Conservation (phyloP, 2,797 vertebrate genomes). For the Pseudopleuronectes americanus region DNA sequence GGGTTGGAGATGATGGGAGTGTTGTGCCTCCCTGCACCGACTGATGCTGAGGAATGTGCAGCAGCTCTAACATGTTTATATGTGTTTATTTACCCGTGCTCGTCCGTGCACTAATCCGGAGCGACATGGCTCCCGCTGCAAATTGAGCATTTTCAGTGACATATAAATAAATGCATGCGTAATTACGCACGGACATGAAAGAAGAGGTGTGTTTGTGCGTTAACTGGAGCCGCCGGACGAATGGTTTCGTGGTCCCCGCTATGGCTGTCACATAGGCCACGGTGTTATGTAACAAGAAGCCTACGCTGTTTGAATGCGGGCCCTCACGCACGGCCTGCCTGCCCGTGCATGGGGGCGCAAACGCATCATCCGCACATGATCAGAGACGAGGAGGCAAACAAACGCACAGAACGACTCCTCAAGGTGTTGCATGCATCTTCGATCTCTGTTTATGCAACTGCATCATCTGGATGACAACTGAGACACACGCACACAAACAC, state of each 20-base stretch:
- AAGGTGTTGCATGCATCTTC: no score
- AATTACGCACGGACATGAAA: neutral
- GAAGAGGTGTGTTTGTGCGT: constrained; percentile 47
- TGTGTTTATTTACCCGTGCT: constrained; percentile 63
- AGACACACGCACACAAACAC: neutral
- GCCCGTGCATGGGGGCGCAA: constrained; percentile 54
- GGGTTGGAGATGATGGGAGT: neutral
- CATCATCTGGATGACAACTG: constrained; percentile 36
- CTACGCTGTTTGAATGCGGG: constrained; percentile 82
- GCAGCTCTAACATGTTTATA: constrained; percentile 47
- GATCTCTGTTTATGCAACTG: constrained; percentile 28
- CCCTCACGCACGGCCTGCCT: constrained; percentile 61
- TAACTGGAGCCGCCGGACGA: constrained; percentile 47
- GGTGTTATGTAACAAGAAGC: constrained; percentile 84
- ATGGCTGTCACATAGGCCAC: constrained; percentile 79
- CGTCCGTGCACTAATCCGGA: constrained; percentile 32
- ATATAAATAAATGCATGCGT: constrained; percentile 13
- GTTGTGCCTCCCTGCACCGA: constrained; percentile 16
- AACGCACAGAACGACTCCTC: no score
- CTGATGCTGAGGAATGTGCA: constrained; percentile 83
- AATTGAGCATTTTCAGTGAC: constrained; percentile 31
- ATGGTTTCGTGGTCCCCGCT: constrained; percentile 63
- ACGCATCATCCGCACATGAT: constrained; percentile 41
- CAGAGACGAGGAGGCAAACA: neutral
- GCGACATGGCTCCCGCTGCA: constrained; percentile 29